phyloP scores from a whole-genome alignment of 2,113 vertebrate genomes.

The Sceloporus tristichus region DNA sequence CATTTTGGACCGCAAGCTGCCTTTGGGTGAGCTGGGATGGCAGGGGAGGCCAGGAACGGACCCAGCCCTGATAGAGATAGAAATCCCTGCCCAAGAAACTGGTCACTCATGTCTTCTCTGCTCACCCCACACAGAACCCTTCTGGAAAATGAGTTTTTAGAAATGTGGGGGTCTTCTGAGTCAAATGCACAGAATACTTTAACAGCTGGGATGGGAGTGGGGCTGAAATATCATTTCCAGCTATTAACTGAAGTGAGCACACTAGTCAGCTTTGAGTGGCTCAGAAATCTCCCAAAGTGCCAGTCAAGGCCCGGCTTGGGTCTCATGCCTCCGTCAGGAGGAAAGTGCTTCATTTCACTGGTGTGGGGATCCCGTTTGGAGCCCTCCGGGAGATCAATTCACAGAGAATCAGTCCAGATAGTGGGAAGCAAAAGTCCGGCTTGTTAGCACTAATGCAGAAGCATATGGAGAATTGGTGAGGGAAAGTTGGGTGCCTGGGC shows the following conservation, averaged over 20 bases:
- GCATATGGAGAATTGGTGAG: too few relatives aligned
- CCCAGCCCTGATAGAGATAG: too few relatives aligned
- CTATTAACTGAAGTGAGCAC: not conserved
- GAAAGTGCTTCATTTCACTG: not conserved
- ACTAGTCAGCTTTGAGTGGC: not conserved
- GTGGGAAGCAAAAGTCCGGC: not conserved
- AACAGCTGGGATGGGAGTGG: not conserved
- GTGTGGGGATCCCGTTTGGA: not conserved
- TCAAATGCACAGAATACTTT: not conserved
- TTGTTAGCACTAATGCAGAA: not conserved
- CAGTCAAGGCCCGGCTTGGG: not conserved
- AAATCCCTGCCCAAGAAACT: too few relatives aligned
- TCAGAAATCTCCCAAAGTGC: not conserved
- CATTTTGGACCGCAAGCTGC: too few relatives aligned
- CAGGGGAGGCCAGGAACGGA: too few relatives aligned
- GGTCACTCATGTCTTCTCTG: too few relatives aligned
- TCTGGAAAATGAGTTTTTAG: not conserved
- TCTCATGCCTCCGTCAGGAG: not conserved
- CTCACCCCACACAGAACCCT: too few relatives aligned
- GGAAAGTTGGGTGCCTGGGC: too few relatives aligned
- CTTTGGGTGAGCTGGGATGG: too few relatives aligned
- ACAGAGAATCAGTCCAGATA: not conserved
- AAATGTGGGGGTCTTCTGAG: not conserved
- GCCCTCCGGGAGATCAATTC: not conserved
- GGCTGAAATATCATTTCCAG: slow-evolving; percentile 1